Percentiles rank a stretch among this genome's conserved stretches.
Conservation (phyloP, 1,140 invertebrate species). For the Drosophila erecta region DNA sequence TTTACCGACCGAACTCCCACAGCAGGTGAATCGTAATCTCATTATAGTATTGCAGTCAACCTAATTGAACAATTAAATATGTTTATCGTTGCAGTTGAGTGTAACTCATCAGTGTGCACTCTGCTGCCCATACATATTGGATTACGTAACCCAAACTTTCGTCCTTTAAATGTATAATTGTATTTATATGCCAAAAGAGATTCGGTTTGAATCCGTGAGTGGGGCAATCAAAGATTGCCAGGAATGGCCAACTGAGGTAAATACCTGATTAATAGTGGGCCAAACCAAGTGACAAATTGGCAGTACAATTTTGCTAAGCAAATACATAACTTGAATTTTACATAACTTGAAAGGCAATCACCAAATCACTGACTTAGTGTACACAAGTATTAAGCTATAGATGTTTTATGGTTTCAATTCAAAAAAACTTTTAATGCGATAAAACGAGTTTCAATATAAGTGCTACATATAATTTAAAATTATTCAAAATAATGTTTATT, state of each 20-base stretch:
- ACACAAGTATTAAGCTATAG: too few species aligned
- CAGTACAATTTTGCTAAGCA: too few species aligned
- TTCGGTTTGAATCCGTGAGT: neutral
- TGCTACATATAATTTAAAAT: too few species aligned
- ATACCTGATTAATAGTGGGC: slow-evolving; percentile 45
- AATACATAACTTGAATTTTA: too few species aligned
- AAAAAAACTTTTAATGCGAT: too few species aligned
- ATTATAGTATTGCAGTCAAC: slow-evolving; percentile 55
- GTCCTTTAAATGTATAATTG: slow-evolving; percentile 52
- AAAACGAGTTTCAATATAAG: too few species aligned
- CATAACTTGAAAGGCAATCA: too few species aligned
- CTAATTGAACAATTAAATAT: slow-evolving; percentile 74
- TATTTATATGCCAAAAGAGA: slow-evolving; percentile 33
- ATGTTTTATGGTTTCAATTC: too few species aligned
- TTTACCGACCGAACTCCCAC: slow-evolving; percentile 38
- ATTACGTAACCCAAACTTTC: slow-evolving; percentile 58
- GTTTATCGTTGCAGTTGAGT: slow-evolving; percentile 48
- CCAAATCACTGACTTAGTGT: too few species aligned
- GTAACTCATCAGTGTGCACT: slow-evolving; percentile 44
- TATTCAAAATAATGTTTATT: too few species aligned
- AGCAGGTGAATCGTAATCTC: slow-evolving; percentile 44
- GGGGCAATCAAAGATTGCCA: neutral
- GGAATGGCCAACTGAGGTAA: slow-evolving; percentile 39
- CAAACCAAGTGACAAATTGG: slow-evolving; percentile 48
- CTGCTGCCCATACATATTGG: slow-evolving; percentile 47